Evolutionary conservation across 2,113 vertebrate genomes (phyloP).

Genomic region (Columba janthina): DNA sequence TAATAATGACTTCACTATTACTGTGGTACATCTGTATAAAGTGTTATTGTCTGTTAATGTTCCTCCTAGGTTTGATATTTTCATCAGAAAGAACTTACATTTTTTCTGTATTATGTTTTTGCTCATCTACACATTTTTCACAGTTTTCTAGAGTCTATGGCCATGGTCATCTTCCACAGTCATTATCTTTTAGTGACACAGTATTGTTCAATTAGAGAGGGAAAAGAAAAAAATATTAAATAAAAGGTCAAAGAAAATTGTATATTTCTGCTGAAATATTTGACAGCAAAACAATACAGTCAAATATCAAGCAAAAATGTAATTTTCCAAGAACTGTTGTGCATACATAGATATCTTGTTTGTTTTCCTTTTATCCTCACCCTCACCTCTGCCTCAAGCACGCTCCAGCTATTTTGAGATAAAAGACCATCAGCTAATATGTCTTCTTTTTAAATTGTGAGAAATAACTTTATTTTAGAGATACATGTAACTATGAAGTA

Average conservation of each 20-base stretch:
- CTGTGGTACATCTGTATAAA: background rate
- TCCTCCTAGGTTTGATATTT: background rate
- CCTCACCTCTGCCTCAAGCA: background rate
- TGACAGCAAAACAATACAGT: background rate
- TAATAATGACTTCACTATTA: background rate
- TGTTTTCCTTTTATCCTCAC: background rate
- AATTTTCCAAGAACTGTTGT: background rate
- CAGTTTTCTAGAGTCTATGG: background rate
- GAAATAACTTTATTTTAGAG: background rate
- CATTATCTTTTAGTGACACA: background rate
- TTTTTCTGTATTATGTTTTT: background rate
- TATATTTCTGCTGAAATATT: background rate
- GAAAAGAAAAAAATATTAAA: background rate
- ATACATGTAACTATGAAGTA: background rate
- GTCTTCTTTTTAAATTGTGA: background rate
- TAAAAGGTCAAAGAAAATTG: background rate
- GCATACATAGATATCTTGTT: background rate
- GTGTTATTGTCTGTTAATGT: background rate
- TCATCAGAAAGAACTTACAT: background rate
- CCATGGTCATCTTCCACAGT: background rate
- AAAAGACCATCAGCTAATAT: background rate
- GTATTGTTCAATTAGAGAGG: background rate
- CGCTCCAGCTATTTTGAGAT: background rate
- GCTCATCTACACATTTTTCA: background rate
- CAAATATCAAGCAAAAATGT: background rate